Evolutionary conservation across 2,888 invertebrate species (phyloP).

Genomic region (Amiota communis): DNA sequence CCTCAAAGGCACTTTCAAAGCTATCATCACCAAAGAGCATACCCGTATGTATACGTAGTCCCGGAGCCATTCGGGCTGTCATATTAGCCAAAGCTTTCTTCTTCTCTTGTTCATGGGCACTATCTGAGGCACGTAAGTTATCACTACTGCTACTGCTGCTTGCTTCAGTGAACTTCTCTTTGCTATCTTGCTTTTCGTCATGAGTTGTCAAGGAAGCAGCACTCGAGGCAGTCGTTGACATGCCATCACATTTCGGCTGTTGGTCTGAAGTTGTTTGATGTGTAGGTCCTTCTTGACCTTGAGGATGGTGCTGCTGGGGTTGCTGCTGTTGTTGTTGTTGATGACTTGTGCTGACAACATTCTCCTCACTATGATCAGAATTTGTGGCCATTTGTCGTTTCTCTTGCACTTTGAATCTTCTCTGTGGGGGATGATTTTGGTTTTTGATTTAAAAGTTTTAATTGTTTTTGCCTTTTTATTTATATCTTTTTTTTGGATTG

Average conservation of each 20-base stretch:
- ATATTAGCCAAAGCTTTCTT: not conserved
- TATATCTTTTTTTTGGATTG: slow-evolving; percentile 34
- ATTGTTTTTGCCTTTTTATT: slow-evolving; percentile 3
- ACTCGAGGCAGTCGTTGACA: slow-evolving; percentile 33
- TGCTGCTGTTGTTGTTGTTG: slow-evolving; percentile 38
- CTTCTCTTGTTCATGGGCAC: slow-evolving; percentile 5
- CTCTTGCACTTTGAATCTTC: slow-evolving; percentile 9
- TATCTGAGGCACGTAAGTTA: slow-evolving; percentile 40
- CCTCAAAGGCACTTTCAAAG: slow-evolving; percentile 71
- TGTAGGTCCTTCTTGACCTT: not conserved
- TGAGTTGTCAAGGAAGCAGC: slow-evolving; percentile 46
- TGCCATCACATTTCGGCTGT: not conserved
- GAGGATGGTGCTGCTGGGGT: slow-evolving; percentile 21
- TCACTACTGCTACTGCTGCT: slow-evolving; percentile 34
- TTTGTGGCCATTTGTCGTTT: slow-evolving; percentile 67
- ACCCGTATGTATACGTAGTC: not conserved
- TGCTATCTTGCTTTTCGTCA: slow-evolving; percentile 50
- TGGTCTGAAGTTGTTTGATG: not conserved
- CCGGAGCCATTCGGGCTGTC: too few species aligned
- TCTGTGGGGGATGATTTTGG: slow-evolving; percentile 16
- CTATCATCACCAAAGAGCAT: slow-evolving; percentile 59
- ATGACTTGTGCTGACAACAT: slow-evolving; percentile 48
- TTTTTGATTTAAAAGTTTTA: slow-evolving; percentile 33
- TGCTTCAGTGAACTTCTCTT: slow-evolving; percentile 40
- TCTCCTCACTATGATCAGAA: slow-evolving; percentile 62